Conservation (phyloP, 2,888 invertebrate species). For the Abscondita cerata region DNA sequence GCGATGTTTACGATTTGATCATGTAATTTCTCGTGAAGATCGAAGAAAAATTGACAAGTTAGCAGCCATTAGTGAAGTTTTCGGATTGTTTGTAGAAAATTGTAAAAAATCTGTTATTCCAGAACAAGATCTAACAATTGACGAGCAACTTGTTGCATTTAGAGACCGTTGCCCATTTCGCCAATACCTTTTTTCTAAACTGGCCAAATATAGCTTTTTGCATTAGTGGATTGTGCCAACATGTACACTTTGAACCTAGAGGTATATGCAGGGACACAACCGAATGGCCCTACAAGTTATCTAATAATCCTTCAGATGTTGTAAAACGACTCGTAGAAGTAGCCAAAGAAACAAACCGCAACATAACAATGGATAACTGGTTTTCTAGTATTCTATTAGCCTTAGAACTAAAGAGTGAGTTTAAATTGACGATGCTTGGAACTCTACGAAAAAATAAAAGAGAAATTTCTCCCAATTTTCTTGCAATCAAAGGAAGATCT, state of each 20-base stretch:
- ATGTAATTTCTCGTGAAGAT: slow-evolving; percentile 25
- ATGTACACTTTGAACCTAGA: slow-evolving; percentile 6
- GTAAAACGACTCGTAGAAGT: slow-evolving; percentile 20
- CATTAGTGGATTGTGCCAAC: neutral
- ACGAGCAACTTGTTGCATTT: slow-evolving; percentile 34
- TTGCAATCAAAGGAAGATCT: neutral
- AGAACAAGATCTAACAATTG: slow-evolving; percentile 28
- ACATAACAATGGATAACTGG: slow-evolving; percentile 40
- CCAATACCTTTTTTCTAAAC: slow-evolving; percentile 3
- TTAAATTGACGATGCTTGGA: slow-evolving; percentile 22
- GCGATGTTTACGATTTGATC: slow-evolving; percentile 31
- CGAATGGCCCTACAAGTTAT: slow-evolving; percentile 26
- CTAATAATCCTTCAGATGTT: slow-evolving; percentile 19
- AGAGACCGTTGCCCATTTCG: slow-evolving; percentile 1
- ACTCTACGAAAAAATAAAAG: slow-evolving; percentile 12
- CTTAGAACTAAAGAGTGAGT: neutral
- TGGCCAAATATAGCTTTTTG: slow-evolving; percentile 32
- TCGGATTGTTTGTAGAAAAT: slow-evolving; percentile 39
- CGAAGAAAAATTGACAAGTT: slow-evolving; percentile 15
- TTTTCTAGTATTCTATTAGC: slow-evolving; percentile 22
- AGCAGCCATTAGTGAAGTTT: slow-evolving; percentile 32
- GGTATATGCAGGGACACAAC: slow-evolving; percentile 37
- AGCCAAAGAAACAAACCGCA: slow-evolving; percentile 30
- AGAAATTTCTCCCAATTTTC: slow-evolving; percentile 12
- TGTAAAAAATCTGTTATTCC: slow-evolving; percentile 36